Evolutionary conservation across 2,888 invertebrate genomes (phyloP).

Genomic region (Eupithecia pulchellata): DNA sequence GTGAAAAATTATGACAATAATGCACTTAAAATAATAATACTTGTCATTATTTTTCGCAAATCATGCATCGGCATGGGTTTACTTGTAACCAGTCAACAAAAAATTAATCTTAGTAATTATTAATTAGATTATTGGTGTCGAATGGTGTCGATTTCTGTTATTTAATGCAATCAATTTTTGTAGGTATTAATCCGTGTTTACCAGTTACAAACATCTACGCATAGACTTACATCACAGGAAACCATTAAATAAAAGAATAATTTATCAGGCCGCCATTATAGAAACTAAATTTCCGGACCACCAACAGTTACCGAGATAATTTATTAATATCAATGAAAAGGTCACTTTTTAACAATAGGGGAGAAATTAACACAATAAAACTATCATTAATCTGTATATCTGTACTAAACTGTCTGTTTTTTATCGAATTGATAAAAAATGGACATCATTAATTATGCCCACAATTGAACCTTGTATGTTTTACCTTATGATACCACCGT

Average conservation of each 20-base stretch:
- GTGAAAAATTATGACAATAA: too few species aligned
- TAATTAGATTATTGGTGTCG: too few species aligned
- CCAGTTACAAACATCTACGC: neutral
- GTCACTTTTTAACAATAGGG: conserved; percentile 27
- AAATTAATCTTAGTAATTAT: too few species aligned
- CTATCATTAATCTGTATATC: conserved; percentile 66
- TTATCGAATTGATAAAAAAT: conserved; percentile 70
- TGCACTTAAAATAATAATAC: too few species aligned
- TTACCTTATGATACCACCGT: neutral
- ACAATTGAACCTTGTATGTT: neutral
- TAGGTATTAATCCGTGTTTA: too few species aligned
- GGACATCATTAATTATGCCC: conserved; percentile 44
- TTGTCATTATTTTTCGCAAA: too few species aligned
- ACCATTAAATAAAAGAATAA: neutral
- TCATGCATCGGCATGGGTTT: too few species aligned
- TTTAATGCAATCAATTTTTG: too few species aligned
- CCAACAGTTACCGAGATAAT: conserved; percentile 18
- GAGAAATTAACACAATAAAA: conserved; percentile 62
- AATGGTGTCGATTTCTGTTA: too few species aligned
- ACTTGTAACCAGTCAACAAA: too few species aligned
- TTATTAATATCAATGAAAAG: conserved; percentile 33
- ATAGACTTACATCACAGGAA: conserved; percentile 2
- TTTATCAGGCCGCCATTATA: neutral
- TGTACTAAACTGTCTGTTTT: conserved; percentile 53
- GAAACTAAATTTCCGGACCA: conserved; percentile 13